phyloP scores from a whole-genome alignment of 1,140 invertebrate genomes.

The Mizuhopecten yessoensis region DNA sequence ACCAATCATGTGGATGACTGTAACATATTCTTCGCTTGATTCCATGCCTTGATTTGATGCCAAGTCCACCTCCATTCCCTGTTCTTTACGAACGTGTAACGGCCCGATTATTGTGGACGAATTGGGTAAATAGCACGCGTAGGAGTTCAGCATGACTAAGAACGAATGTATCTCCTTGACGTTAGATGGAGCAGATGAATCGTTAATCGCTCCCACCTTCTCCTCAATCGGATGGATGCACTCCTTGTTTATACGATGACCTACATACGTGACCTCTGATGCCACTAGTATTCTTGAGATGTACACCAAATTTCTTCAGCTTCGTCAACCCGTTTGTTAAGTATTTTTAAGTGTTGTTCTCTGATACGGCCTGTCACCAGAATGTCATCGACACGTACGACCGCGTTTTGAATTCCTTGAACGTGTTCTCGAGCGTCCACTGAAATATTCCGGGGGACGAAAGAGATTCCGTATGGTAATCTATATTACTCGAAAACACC shows the following conservation, averaged over 20 bases:
- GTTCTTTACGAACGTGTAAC: conserved; percentile 57
- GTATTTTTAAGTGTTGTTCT: conserved; percentile 57
- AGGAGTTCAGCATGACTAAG: conserved; percentile 74
- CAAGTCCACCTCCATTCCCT: conserved; percentile 58
- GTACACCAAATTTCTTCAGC: conserved; percentile 77
- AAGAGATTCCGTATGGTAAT: conserved; percentile 82
- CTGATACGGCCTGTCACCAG: conserved; percentile 59
- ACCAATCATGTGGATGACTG: conserved; percentile 70
- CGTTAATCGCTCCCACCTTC: conserved; percentile 72
- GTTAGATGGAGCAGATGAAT: conserved; percentile 59
- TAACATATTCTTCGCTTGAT: conserved; percentile 65
- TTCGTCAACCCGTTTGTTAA: conserved; percentile 53
- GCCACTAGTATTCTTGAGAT: conserved; percentile 79
- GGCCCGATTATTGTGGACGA: conserved; percentile 58
- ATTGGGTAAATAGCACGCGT: conserved; percentile 68
- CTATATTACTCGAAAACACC: conserved; percentile 71
- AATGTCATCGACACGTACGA: conserved; percentile 65
- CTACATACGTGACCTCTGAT: conserved; percentile 64
- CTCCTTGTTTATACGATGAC: conserved; percentile 73
- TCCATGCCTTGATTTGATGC: conserved; percentile 48
- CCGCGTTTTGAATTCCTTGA: conserved; percentile 69
- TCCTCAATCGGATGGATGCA: conserved; percentile 64
- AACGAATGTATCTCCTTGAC: conserved; percentile 56
- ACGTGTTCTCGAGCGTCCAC: conserved; percentile 81
- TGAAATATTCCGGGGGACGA: conserved; percentile 85